These are phyloP conservation scores for Myiotriccus ornatus DNA, from an alignment of 2,797 vertebrate genomes.

Conservation along the genomic window DNA sequence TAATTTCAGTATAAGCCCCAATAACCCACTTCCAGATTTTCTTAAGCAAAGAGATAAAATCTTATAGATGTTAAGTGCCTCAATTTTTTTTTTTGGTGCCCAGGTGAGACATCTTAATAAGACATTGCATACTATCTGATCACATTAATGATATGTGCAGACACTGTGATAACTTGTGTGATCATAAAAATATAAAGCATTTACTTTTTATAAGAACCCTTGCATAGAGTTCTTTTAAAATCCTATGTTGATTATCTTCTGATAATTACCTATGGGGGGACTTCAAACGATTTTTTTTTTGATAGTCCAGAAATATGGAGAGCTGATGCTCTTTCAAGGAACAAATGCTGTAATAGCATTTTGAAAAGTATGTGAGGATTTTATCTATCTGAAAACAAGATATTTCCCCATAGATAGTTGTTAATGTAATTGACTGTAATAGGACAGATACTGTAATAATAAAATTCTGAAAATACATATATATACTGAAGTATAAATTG, in stretches of 20 bases:
- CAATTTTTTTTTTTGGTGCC: background rate
- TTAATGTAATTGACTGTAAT: background rate
- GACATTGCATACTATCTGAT: background rate
- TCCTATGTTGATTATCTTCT: background rate
- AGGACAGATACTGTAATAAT: background rate
- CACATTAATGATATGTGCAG: background rate
- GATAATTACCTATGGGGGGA: rapidly evolving
- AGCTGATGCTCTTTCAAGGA: background rate
- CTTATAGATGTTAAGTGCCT: background rate
- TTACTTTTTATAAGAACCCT: background rate
- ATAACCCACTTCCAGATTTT: background rate
- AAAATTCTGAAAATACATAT: background rate
- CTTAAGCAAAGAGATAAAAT: background rate
- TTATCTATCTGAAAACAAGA: background rate
- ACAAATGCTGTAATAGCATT: background rate
- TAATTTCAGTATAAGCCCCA: background rate
- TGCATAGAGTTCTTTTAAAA: too few species aligned
- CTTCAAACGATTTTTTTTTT: background rate
- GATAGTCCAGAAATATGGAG: background rate
- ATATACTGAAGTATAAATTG: background rate
- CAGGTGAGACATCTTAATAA: background rate
- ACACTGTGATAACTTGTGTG: background rate
- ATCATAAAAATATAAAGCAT: background rate
- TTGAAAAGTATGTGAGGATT: background rate
- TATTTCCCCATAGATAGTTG: background rate